phyloP scores from a whole-genome alignment of 1,140 invertebrate genomes.

The Rhopalosiphum maidis region DNA sequence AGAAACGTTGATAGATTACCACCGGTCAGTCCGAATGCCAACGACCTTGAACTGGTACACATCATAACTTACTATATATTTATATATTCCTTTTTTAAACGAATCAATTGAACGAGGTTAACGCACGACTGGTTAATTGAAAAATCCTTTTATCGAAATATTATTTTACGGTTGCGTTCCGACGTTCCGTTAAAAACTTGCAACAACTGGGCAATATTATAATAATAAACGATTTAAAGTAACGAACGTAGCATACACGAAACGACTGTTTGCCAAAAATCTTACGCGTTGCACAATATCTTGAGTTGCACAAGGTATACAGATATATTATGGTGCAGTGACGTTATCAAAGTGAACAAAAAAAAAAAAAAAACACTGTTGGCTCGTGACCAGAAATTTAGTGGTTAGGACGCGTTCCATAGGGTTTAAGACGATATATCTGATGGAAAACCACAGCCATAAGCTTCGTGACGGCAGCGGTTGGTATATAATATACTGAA shows the following conservation, averaged over 20 bases:
- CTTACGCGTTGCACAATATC: not conserved
- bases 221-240: not conserved
- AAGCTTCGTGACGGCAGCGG: not conserved
- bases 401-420: constrained; percentile 26
- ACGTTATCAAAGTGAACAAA: not conserved
- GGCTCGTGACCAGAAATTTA: constrained; percentile 50
- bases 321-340: not conserved
- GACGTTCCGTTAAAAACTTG: not conserved
- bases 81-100: not conserved
- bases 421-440: constrained; percentile 34
- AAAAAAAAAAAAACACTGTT: not conserved
- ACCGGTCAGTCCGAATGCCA: not conserved
- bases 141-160: constrained; percentile 11
- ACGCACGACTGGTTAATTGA: constrained; percentile 26
- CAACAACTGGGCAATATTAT: not conserved
- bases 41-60: constrained; percentile 41
- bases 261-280: not conserved
- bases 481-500: not conserved
- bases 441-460: constrained; percentile 1
- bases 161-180: not conserved
- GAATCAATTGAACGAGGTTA: constrained; percentile 37
- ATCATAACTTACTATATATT: constrained; percentile 35
- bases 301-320: not conserved
- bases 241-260: not conserved
- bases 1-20: constrained; percentile 54